These are phyloP conservation scores for Callipepla californica DNA, from an alignment of 2,113 vertebrate genomes.

Conservation along the genomic window DNA sequence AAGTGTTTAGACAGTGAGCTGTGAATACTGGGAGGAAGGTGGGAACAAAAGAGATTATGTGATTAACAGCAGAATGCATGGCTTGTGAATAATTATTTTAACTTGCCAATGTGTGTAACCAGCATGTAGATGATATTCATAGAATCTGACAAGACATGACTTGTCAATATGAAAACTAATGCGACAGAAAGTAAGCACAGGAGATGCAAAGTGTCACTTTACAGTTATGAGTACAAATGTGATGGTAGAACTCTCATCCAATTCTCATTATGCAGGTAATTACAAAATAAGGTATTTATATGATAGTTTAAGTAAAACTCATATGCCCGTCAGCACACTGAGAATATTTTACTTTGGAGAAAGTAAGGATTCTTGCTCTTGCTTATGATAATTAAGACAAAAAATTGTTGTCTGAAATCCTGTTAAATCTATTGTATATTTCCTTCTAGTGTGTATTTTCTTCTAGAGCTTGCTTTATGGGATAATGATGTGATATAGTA, in stretches of 20 bases:
- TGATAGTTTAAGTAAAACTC: background rate
- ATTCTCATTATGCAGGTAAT: background rate
- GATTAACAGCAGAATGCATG: background rate
- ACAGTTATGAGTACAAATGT: background rate
- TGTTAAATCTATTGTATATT: background rate
- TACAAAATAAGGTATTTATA: background rate
- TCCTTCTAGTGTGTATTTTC: background rate
- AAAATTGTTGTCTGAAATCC: background rate
- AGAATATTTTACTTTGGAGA: background rate
- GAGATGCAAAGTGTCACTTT: conserved; percentile 18
- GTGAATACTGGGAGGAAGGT: background rate
- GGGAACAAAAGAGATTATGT: background rate
- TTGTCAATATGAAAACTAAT: conserved; percentile 46
- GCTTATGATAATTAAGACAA: background rate
- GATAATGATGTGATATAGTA: background rate
- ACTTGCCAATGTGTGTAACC: background rate
- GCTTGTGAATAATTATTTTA: conserved; percentile 25
- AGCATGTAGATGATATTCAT: background rate
- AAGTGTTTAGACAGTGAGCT: background rate
- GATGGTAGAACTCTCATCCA: background rate
- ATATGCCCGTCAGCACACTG: background rate
- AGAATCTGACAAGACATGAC: background rate
- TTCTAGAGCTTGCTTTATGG: background rate
- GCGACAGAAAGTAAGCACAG: background rate
- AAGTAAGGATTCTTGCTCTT: background rate